Conservation (phyloP, 2,888 invertebrate species). For the Sturmia bella region DNA sequence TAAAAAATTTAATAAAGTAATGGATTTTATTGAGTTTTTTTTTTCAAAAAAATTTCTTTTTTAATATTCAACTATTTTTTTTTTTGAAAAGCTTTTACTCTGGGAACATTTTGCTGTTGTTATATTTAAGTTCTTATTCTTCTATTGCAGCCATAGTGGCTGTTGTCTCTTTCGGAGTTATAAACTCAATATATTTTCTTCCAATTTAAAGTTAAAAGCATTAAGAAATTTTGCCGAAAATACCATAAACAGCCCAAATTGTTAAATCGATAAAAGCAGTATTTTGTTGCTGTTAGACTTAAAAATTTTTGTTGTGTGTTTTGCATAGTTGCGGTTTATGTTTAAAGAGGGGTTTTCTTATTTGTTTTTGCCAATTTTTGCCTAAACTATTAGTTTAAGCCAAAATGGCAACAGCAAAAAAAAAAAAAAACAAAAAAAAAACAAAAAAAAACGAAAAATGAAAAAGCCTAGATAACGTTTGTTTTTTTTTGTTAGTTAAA, state of each 20-base stretch:
- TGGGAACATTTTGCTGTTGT: too few relatives aligned
- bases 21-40: too few relatives aligned
- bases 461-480: conserved; percentile 65
- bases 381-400: conserved; percentile 56
- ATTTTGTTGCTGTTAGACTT: conserved; percentile 26
- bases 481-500: conserved; percentile 72
- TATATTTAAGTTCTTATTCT: too few relatives aligned
- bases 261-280: conserved; percentile 61
- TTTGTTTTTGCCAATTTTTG: conserved; percentile 38
- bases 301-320: conserved; percentile 62
- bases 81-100: too few relatives aligned
- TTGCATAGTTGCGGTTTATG: conserved; percentile 68
- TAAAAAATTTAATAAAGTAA: too few relatives aligned
- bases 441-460: too few relatives aligned
- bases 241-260: conserved; percentile 69
- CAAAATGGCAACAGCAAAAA: conserved; percentile 64
- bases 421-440: too few relatives aligned
- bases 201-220: conserved; percentile 28
- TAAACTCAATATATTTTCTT: neutral
- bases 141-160: neutral
- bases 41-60: too few relatives aligned
- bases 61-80: too few relatives aligned
- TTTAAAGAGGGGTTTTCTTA: conserved; percentile 72
- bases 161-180: neutral
- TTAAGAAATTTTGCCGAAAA: conserved; percentile 66